Percentiles rank a stretch among this genome's conserved stretches.
Evolutionary conservation across 2,888 invertebrate genomes (phyloP).

Genomic region (Apamea anceps): DNA sequence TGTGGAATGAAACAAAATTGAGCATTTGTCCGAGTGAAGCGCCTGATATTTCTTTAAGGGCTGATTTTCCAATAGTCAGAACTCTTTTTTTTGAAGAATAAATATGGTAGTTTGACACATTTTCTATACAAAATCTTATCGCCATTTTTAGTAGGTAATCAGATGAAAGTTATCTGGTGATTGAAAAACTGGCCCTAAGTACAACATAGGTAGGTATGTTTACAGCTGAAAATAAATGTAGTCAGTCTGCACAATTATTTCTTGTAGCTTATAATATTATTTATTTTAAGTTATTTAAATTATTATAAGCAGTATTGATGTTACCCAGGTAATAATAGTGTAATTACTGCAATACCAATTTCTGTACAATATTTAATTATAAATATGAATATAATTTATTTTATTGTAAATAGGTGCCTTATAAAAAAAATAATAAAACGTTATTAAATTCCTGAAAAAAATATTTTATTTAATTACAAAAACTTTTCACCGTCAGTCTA

Average conservation of each 20-base stretch:
- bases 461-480: conserved; percentile 66
- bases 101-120: too few relatives aligned
- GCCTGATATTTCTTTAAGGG: neutral
- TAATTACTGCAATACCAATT: conserved; percentile 44
- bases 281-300: conserved; percentile 3
- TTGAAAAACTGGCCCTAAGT: too few relatives aligned
- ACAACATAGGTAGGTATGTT: too few relatives aligned
- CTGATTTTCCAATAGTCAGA: too few relatives aligned
- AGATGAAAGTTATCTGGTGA: too few relatives aligned
- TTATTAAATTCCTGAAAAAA: conserved; percentile 28
- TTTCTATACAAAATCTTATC: too few relatives aligned
- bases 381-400: conserved; percentile 17
- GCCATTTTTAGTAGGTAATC: too few relatives aligned
- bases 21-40: neutral
- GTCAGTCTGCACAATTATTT: neutral
- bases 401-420: conserved; percentile 34
- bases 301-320: conserved; percentile 17
- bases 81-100: too few relatives aligned
- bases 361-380: conserved; percentile 42
- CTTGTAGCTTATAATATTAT: neutral
- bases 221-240: neutral
- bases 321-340: conserved; percentile 6
- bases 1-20: neutral
- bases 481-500: conserved; percentile 73
- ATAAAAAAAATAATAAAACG: conserved; percentile 27